phyloP scores from a whole-genome alignment of 2,797 vertebrate genomes.

The Erpetoichthys calabaricus region DNA sequence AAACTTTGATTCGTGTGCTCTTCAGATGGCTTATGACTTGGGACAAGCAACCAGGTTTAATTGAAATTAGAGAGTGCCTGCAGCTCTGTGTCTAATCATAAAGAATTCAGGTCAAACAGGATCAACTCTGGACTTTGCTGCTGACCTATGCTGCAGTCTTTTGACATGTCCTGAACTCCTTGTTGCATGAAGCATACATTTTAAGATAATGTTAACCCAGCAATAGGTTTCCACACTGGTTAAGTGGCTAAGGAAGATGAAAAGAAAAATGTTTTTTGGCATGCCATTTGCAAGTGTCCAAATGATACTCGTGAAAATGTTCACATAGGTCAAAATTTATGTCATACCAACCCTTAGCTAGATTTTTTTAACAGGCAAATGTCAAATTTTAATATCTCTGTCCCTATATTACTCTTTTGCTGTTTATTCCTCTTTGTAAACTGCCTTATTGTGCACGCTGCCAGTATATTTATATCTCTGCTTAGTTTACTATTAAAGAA shows the following conservation, averaged over 20 bases:
- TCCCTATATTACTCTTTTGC: too few species aligned
- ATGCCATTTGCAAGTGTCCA: background rate
- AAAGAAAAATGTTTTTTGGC: background rate
- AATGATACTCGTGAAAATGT: too few species aligned
- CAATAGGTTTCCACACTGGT: background rate
- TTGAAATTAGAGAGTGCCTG: conserved; percentile 1
- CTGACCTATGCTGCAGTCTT: conserved; percentile 4
- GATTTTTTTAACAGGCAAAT: too few species aligned
- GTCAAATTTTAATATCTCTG: too few species aligned
- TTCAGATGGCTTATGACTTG: background rate
- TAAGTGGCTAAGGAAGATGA: background rate
- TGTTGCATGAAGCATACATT: background rate
- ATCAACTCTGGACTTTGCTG: background rate
- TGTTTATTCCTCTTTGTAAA: too few species aligned
- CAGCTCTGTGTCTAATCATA: conserved; percentile 2
- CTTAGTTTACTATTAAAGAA: too few species aligned
- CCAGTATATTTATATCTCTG: too few species aligned
- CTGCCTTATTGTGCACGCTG: too few species aligned
- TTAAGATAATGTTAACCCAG: background rate
- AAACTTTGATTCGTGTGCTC: background rate
- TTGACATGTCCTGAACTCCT: conserved; percentile 1
- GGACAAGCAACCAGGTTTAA: conserved; percentile 4
- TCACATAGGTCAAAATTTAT: too few species aligned
- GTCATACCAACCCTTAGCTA: too few species aligned
- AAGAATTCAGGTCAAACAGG: conserved; percentile 1